Conservation (phyloP, 2,113 vertebrate species). For the Chaenocephalus aceratus region DNA sequence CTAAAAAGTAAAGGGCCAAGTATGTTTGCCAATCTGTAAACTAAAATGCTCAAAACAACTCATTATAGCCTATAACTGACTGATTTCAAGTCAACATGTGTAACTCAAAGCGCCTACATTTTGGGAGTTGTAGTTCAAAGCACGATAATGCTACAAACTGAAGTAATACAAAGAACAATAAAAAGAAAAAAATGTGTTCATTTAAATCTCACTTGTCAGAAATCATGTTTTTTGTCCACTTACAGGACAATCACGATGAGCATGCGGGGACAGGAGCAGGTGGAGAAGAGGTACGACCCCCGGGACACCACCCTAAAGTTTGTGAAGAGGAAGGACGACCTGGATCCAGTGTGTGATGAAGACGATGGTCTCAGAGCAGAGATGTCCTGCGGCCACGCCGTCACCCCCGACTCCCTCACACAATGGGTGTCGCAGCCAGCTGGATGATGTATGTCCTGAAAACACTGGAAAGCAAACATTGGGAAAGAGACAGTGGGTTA, state of each 20-base stretch:
- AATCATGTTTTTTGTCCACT: background rate
- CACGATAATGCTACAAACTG: too few relatives aligned
- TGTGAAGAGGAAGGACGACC: constrained; percentile 59
- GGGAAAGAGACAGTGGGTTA: background rate
- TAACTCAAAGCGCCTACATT: too few relatives aligned
- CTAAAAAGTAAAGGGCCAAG: too few relatives aligned
- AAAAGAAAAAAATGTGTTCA: too few relatives aligned
- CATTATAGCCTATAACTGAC: too few relatives aligned
- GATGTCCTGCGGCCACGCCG: constrained; percentile 82
- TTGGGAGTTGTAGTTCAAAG: too few relatives aligned
- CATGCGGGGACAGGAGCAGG: background rate
- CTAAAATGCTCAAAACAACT: too few relatives aligned
- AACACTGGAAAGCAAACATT: background rate
- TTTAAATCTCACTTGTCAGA: background rate
- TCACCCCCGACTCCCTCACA: constrained; percentile 76
- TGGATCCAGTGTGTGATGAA: constrained; percentile 68
- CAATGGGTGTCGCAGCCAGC: constrained; percentile 59
- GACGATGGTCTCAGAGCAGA: constrained; percentile 50
- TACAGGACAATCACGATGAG: constrained; percentile 24
- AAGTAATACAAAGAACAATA: too few relatives aligned
- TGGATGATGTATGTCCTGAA: constrained; percentile 61
- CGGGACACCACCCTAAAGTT: constrained; percentile 67
- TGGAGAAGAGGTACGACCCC: constrained; percentile 66
- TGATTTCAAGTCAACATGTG: too few relatives aligned
- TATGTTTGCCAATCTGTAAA: too few relatives aligned